Evolutionary conservation across 2,888 invertebrate genomes (phyloP), one percentile per base, ranked within the genome.

Genomic region (Thymelicus lineola): DNA sequence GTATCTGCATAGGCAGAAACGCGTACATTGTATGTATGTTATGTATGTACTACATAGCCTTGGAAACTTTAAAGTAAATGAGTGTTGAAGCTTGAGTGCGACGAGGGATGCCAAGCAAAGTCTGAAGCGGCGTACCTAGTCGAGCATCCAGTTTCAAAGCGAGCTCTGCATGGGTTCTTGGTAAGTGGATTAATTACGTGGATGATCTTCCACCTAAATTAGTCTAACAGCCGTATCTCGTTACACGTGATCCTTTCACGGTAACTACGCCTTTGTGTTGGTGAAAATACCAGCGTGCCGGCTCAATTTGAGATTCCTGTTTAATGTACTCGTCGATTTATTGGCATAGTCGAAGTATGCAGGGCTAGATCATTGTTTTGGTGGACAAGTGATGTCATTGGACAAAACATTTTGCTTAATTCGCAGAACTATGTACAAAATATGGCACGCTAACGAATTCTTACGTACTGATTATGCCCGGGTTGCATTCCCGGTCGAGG

Each of bases 161-260:
- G 71, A 62, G 74, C 73, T 73, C 76, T 73, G 75, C 78, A 75
- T 78, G 80, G 81, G 82, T 79, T 85, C 82, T 78, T 80, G 78
- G 83, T 90, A 90, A 91, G 90, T 91, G 92, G 89, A 89, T 90
- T 90, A 91, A 91, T 92, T 90, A 90, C 87, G 80, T 81, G 82
- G 87, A 88, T 90, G 88, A 90, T 90, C 87, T 88, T 86, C 84
- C 79, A 82, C 78, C 84, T 86, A 88, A 90, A 89, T 90, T 89
- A 90, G 85, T 82, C 81, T 87, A 86, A 86, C 87, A 88, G 80
- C 82, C 82, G 82, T 88, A 86, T 90, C 77, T 77, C 75, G 74
- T 84, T 84, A 82, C 83, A 76, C 75, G 71, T 55, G 42, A 68
- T 55, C 61, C 53, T 67, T 67, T 67, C 60, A 38, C 35, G 62